phyloP scores from a whole-genome alignment of 1,140 invertebrate species.

The Mycetomoellerius zeteki region DNA sequence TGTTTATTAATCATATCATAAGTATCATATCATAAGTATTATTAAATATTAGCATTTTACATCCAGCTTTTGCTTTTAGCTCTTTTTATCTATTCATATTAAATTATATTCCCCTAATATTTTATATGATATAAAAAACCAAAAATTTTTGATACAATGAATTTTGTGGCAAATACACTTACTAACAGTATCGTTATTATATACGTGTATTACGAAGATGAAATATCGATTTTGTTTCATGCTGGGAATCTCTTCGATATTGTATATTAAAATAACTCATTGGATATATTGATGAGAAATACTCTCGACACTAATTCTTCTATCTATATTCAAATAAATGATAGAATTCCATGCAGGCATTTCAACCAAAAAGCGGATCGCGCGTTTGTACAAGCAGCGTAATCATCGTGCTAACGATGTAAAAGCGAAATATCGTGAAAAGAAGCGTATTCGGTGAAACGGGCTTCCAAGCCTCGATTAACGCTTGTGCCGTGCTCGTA shows the following conservation, averaged over 20 bases:
- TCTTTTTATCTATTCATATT: no score
- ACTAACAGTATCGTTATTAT: neutral
- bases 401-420: constrained; percentile 60
- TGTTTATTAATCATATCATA: no score
- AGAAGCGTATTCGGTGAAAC: constrained; percentile 39
- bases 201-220: neutral
- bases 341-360: constrained; percentile 13
- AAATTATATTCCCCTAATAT: neutral
- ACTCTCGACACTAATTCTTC: neutral
- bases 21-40: no score
- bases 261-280: constrained; percentile 2
- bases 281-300: constrained; percentile 15
- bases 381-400: constrained; percentile 39
- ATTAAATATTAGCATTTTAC: no score
- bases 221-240: constrained; percentile 30
- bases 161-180: neutral
- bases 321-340: constrained; percentile 38
- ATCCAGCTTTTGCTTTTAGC: no score
- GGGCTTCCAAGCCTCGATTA: constrained; percentile 31
- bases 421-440: constrained; percentile 54
- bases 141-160: neutral
- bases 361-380: constrained; percentile 30
- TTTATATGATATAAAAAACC: neutral
- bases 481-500: constrained; percentile 35
- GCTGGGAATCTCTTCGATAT: neutral